Evolutionary conservation across 2,113 vertebrate species (phyloP).

Genomic region (Alethe castanea): DNA sequence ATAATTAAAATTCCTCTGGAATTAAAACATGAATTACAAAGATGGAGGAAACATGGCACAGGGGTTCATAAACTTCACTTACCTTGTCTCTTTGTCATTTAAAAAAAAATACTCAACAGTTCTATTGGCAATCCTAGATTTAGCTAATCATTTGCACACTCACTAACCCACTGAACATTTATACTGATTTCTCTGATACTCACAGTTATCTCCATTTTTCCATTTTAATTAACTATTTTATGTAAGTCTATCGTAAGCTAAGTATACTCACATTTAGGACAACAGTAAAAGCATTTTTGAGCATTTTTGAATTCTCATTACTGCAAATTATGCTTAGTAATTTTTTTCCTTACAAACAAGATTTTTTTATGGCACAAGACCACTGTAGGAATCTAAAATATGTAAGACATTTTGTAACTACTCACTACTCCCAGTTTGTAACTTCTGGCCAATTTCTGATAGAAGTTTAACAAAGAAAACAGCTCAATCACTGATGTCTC

Average conservation of each 20-base stretch:
- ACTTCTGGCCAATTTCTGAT: not conserved
- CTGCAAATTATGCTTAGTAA: not conserved
- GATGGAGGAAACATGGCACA: not conserved
- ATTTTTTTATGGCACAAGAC: not conserved
- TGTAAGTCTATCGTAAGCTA: not conserved
- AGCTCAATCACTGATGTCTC: not conserved
- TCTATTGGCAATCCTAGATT: not conserved
- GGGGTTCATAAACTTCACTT: not conserved
- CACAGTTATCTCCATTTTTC: not conserved
- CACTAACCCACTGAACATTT: not conserved
- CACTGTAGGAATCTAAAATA: not conserved
- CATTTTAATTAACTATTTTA: not conserved
- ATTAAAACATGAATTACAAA: not conserved
- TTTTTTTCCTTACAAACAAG: not conserved
- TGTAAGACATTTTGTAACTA: not conserved
- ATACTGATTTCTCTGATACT: not conserved
- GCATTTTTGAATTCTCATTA: not conserved
- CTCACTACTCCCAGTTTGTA: not conserved
- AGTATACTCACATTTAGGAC: not conserved
- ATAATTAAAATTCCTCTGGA: not conserved
- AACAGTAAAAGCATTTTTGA: not conserved
- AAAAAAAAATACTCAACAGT: not conserved
- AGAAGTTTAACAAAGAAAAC: constrained; percentile 15
- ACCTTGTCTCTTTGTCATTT: not conserved
- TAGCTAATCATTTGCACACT: not conserved